Conservation (phyloP, 1,140 invertebrate genomes). For the Leptinotarsa undecemlineata region DNA sequence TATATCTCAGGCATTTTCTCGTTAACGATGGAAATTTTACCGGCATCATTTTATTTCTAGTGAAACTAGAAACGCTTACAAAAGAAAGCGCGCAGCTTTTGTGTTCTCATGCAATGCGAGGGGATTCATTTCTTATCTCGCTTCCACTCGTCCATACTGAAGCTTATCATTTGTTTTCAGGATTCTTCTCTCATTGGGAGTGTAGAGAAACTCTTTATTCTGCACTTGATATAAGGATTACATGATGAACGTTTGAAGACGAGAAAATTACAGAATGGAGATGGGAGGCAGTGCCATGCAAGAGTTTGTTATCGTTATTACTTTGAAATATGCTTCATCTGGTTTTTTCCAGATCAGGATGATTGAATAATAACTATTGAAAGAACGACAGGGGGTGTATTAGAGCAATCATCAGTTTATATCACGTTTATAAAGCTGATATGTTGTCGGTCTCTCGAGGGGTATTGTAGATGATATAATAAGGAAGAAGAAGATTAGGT, state of each 20-base stretch:
- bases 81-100: background rate
- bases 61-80: background rate
- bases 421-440: too few relatives aligned
- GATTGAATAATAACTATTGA: too few relatives aligned
- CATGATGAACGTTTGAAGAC: background rate
- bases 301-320: background rate
- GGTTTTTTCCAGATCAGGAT: too few relatives aligned
- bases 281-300: background rate
- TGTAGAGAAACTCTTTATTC: background rate
- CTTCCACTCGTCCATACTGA: background rate
- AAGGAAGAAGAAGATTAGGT: too few relatives aligned
- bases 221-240: background rate
- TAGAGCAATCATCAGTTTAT: too few relatives aligned
- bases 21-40: conserved; percentile 4
- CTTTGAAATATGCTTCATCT: too few relatives aligned
- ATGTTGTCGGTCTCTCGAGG: too few relatives aligned
- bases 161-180: background rate
- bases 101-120: background rate
- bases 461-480: too few relatives aligned
- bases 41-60: background rate
- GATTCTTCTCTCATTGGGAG: background rate
- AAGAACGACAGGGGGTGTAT: too few relatives aligned
- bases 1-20: conserved; percentile 1
- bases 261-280: background rate
- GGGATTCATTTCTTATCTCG: background rate